Percentiles rank a stretch among this genome's conserved stretches.
Evolutionary conservation across 2,113 vertebrate species (phyloP).

Genomic region (Megalops atlanticus): DNA sequence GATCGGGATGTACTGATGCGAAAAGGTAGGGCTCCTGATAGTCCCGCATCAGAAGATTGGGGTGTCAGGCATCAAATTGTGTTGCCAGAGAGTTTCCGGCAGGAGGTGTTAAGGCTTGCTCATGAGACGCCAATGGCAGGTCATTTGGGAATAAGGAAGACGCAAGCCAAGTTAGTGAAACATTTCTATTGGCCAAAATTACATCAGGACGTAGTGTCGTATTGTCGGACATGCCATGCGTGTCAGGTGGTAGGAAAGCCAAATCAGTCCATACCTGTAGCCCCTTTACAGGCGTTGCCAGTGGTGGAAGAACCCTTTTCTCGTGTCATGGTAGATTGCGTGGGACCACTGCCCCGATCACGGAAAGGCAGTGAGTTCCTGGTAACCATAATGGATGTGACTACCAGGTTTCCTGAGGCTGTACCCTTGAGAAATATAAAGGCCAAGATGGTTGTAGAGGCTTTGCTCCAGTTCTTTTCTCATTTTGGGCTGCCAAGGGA

Average conservation of each 20-base stretch:
- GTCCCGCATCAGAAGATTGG: neutral
- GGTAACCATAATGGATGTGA: conserved; percentile 12
- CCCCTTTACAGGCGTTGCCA: neutral
- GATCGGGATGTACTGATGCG: too few species aligned
- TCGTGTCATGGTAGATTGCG: conserved; percentile 18
- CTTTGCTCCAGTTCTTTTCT: neutral
- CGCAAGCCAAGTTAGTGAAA: neutral
- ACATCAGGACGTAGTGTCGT: conserved; percentile 9
- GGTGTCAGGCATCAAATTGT: neutral
- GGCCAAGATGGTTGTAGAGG: neutral
- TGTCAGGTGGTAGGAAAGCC: conserved; percentile 25
- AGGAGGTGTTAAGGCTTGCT: neutral
- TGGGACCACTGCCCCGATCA: neutral
- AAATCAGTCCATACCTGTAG: conserved; percentile 13
- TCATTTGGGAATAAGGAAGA: conserved; percentile 25
- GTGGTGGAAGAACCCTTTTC: conserved; percentile 10
- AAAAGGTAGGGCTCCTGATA: too few species aligned
- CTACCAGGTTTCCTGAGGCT: conserved; percentile 14
- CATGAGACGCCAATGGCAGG: neutral
- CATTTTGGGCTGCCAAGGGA: conserved; percentile 14
- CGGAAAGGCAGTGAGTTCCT: conserved; percentile 7
- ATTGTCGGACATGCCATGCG: conserved; percentile 20
- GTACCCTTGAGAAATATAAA: neutral
- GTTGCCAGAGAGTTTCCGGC: neutral
- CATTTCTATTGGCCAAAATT: conserved; percentile 20